A percentile compares a stretch with the other conserved stretches of the same genome.
These are phyloP conservation scores for Pachydiplax longipennis DNA, from an alignment of 2,888 invertebrate genomes.

Conservation along the genomic window DNA sequence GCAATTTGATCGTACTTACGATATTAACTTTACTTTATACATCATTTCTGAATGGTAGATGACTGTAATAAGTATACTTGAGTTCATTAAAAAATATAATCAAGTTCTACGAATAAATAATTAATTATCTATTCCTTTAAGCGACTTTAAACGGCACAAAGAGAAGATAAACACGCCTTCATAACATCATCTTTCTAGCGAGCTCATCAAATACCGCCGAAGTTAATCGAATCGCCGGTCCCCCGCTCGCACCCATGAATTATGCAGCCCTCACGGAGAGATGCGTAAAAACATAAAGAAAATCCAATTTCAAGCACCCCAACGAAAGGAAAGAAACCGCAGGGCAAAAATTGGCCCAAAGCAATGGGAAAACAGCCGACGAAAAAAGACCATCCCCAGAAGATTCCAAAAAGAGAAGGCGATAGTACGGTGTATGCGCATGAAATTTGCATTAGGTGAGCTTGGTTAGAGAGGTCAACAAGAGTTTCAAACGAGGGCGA, in stretches of 20 bases:
- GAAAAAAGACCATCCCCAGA: neutral
- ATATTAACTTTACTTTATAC: no score
- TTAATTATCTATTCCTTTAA: no score
- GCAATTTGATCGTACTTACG: no score
- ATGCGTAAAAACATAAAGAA: neutral
- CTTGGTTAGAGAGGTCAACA: conserved; percentile 29
- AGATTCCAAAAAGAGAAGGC: neutral
- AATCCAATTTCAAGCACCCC: neutral
- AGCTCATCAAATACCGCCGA: neutral
- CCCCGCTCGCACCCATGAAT: neutral
- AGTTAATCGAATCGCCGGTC: neutral
- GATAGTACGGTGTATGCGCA: neutral
- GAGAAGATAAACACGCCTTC: no score
- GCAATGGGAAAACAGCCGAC: neutral
- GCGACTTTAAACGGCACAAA: no score
- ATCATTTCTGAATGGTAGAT: no score
- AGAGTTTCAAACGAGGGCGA: conserved; percentile 9
- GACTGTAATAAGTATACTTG: no score
- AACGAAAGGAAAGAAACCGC: neutral
- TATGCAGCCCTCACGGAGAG: neutral
- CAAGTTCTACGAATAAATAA: no score
- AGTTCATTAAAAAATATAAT: no score
- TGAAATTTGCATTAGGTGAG: conserved; percentile 40
- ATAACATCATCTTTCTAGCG: neutral
- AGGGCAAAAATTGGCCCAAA: neutral